Conservation (phyloP, 92 coral and sea anemone genomes). For the Bergia puertoricense region DNA sequence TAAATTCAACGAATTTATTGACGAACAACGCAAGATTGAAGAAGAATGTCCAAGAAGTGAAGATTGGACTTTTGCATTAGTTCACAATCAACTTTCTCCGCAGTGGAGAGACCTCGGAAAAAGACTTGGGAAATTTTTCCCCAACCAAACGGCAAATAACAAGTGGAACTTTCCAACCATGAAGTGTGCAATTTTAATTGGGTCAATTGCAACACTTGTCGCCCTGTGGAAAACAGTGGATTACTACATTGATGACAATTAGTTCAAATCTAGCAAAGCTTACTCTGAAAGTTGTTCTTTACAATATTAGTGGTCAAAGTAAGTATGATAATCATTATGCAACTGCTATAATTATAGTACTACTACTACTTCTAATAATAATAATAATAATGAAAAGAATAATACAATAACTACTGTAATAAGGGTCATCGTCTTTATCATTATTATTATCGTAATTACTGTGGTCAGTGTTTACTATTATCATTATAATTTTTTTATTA, state of each 20-base stretch:
- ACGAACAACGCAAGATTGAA: neutral
- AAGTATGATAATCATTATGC: too few relatives aligned
- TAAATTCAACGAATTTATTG: neutral
- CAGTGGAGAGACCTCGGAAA: neutral
- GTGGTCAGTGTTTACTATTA: too few relatives aligned
- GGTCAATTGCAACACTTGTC: neutral
- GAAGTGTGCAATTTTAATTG: neutral
- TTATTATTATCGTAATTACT: too few relatives aligned
- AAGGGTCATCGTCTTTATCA: too few relatives aligned
- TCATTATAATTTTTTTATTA: too few relatives aligned
- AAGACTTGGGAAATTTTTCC: neutral
- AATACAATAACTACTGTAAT: too few relatives aligned
- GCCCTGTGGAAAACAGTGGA: slow-evolving; percentile 3
- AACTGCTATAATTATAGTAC: too few relatives aligned
- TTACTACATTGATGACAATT: neutral
- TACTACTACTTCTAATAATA: too few relatives aligned
- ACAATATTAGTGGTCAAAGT: too few relatives aligned
- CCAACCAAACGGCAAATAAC: neutral
- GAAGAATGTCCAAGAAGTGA: neutral
- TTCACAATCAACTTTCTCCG: slow-evolving; percentile 14
- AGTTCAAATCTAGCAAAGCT: too few relatives aligned
- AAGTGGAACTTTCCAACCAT: neutral
- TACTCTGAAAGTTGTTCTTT: too few relatives aligned
- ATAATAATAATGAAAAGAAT: too few relatives aligned
- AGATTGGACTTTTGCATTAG: slow-evolving; percentile 15